A percentile compares a stretch with the other conserved stretches of the same genome.
Conservation (phyloP, 2,888 invertebrate species). For the Cabera pusaria region DNA sequence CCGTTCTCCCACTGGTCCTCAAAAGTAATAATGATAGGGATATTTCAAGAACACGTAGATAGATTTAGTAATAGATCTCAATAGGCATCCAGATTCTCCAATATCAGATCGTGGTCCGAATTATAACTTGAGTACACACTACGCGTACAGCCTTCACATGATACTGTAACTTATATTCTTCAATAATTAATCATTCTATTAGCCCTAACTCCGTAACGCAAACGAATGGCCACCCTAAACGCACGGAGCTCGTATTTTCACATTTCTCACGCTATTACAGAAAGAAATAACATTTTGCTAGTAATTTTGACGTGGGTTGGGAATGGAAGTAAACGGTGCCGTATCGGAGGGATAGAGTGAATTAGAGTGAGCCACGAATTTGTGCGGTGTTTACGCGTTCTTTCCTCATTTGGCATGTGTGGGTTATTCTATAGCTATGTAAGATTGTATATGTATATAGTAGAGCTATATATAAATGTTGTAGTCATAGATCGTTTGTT, state of each 20-base stretch:
- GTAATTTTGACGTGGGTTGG: conserved; percentile 34
- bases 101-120: no score
- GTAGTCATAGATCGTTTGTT: no score
- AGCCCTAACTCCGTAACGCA: conserved; percentile 7
- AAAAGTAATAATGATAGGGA: no score
- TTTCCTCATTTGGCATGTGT: conserved; percentile 11
- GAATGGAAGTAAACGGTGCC: conserved; percentile 17
- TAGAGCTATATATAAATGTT: no score
- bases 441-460: no score
- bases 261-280: conserved; percentile 28
- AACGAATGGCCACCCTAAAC: conserved; percentile 13
- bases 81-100: no score
- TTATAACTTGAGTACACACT: no score
- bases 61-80: no score
- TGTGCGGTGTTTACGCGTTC: conserved; percentile 19
- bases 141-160: no score
- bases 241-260: conserved; percentile 22
- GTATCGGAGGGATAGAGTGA: conserved; percentile 21
- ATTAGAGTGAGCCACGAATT: conserved; percentile 17
- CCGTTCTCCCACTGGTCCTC: no score
- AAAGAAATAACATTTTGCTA: conserved; percentile 30
- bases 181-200: conserved; percentile 5
- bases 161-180: background rate
- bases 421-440: no score
- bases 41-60: no score